These are phyloP conservation scores for Parazoanthus darwini DNA, from an alignment of 92 coral and sea anemone species.

Conservation along the genomic window DNA sequence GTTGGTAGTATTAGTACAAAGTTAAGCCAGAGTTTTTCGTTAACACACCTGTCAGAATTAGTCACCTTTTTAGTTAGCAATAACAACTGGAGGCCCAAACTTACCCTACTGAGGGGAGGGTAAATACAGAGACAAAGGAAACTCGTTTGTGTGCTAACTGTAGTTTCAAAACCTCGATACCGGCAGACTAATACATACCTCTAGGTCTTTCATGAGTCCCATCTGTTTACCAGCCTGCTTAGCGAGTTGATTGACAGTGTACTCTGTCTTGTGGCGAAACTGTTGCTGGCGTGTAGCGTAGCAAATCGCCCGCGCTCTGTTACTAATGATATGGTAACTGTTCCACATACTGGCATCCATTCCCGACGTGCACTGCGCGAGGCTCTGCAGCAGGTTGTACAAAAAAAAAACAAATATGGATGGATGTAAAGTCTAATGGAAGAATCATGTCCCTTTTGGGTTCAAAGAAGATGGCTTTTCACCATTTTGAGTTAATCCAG, in stretches of 20 bases:
- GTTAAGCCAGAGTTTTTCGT: too few relatives aligned
- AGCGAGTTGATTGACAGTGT: conserved; percentile 88
- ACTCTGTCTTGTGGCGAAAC: conserved; percentile 95
- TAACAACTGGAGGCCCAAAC: too few relatives aligned
- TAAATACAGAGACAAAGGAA: too few relatives aligned
- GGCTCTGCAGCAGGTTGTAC: conserved; percentile 48
- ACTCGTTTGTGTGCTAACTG: too few relatives aligned
- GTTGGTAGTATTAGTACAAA: background rate
- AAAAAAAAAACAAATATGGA: too few relatives aligned
- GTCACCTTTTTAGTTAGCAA: too few relatives aligned
- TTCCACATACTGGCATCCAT: conserved; percentile 97
- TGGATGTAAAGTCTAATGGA: background rate
- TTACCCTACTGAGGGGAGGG: too few relatives aligned
- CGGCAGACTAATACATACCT: conserved; percentile 47
- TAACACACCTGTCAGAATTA: background rate
- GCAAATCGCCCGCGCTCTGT: conserved; percentile 97
- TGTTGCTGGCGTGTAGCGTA: conserved; percentile 97
- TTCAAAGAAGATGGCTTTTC: too few relatives aligned
- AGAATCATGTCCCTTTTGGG: too few relatives aligned
- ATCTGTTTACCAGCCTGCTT: conserved; percentile 86
- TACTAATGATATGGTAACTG: conserved; percentile 96
- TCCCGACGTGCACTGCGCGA: conserved; percentile 84
- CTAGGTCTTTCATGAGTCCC: conserved; percentile 70
- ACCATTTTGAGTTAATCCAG: too few relatives aligned
- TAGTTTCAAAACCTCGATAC: too few relatives aligned